Evolutionary conservation across 2,113 vertebrate genomes (phyloP).

Genomic region (Cochlearius cochlearius): DNA sequence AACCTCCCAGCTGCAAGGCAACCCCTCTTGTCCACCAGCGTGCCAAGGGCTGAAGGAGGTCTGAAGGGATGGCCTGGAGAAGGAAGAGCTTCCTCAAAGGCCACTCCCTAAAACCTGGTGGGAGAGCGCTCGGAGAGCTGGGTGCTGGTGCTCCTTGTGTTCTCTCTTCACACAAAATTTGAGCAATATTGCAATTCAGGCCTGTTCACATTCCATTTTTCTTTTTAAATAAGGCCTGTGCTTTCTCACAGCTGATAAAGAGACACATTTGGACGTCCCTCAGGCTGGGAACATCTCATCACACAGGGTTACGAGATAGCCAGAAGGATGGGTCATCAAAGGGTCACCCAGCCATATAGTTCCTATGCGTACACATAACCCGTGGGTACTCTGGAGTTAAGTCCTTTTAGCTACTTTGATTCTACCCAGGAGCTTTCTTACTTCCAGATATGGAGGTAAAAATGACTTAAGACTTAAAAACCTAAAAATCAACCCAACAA

Average conservation of each 20-base stretch:
- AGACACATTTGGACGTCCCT: background rate
- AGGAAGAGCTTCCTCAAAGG: background rate
- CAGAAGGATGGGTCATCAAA: background rate
- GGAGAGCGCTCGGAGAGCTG: background rate
- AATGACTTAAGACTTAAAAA: background rate
- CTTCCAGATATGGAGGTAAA: background rate
- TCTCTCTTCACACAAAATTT: background rate
- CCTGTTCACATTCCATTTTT: background rate
- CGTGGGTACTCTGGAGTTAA: background rate
- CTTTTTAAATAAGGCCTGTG: background rate
- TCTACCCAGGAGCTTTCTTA: background rate
- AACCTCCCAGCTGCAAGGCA: background rate
- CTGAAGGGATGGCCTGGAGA: background rate
- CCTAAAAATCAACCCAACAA: background rate
- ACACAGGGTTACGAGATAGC: background rate
- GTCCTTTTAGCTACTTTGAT: background rate
- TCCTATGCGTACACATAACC: accelerated
- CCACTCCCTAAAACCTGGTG: background rate
- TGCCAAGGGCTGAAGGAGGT: background rate
- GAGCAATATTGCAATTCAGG: background rate
- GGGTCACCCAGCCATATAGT: background rate
- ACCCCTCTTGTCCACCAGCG: background rate
- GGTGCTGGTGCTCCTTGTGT: background rate
- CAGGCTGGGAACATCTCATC: background rate
- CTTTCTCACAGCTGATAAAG: background rate